A percentile compares a stretch with the other conserved stretches of the same genome.
Evolutionary conservation across 1,140 invertebrate species (phyloP).

Genomic region (Drosophila kurseongensis): DNA sequence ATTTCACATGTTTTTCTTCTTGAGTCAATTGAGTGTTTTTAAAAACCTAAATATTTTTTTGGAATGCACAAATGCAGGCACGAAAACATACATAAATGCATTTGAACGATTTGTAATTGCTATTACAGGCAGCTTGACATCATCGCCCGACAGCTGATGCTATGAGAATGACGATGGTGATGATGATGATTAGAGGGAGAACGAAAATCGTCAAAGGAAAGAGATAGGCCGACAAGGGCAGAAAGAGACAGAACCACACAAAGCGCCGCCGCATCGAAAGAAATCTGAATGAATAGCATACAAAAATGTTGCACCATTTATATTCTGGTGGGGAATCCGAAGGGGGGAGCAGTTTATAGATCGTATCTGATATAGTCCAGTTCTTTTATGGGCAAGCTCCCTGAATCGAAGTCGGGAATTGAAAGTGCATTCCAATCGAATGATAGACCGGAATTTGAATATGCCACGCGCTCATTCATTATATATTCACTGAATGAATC

Average conservation of each 20-base stretch:
- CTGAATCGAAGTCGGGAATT: conserved; percentile 4
- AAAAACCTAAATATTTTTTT: neutral
- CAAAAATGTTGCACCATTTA: conserved; percentile 60
- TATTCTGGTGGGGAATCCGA: conserved; percentile 21
- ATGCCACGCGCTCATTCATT: conserved; percentile 27
- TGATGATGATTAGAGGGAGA: conserved; percentile 17
- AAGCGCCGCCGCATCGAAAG: conserved; percentile 47
- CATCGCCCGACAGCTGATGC: conserved; percentile 67
- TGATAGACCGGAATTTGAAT: conserved; percentile 27
- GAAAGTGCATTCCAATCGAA: conserved; percentile 46
- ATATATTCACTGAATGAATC: conserved; percentile 25
- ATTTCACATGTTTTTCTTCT: neutral
- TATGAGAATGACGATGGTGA: conserved; percentile 17
- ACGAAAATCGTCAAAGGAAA: neutral
- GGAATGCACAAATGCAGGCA: conserved; percentile 5
- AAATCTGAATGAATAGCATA: conserved; percentile 66
- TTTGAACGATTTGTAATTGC: conserved; percentile 71
- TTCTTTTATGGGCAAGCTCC: conserved; percentile 15
- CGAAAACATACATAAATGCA: conserved; percentile 20
- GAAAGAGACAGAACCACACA: conserved; percentile 21
- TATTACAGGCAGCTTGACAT: conserved; percentile 73
- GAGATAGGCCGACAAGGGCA: neutral
- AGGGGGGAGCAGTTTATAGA: conserved; percentile 9
- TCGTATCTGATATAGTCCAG: conserved; percentile 10
- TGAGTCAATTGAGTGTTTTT: neutral